Conservation (phyloP, 2,797 vertebrate species). For the Gastrophryne carolinensis region DNA sequence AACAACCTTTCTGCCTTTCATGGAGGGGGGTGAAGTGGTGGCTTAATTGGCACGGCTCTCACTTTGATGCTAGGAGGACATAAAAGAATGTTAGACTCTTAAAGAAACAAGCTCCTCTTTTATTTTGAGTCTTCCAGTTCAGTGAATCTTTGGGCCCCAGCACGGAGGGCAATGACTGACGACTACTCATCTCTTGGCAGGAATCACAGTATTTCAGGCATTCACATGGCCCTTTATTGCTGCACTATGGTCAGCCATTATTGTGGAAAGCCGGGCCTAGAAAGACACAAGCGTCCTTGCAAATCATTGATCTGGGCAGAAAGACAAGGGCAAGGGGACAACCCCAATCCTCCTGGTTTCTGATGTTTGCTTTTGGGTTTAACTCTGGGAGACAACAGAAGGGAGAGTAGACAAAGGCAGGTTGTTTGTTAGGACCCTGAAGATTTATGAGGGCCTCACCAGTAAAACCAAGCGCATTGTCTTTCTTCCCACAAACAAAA, state of each 20-base stretch:
- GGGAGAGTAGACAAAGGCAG: slow-evolving; percentile 15
- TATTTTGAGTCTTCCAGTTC: slow-evolving; percentile 73
- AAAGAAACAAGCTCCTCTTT: slow-evolving; percentile 72
- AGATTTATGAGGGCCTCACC: slow-evolving; percentile 41
- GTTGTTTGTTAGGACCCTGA: not conserved
- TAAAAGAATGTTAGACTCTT: slow-evolving; percentile 66
- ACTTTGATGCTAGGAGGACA: slow-evolving; percentile 55
- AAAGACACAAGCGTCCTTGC: slow-evolving; percentile 12
- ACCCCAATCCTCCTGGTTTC: slow-evolving; percentile 54
- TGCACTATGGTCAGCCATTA: slow-evolving; percentile 43
- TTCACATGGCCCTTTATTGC: slow-evolving; percentile 44
- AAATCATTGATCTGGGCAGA: slow-evolving; percentile 49
- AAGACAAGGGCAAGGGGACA: slow-evolving; percentile 47
- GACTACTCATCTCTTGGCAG: slow-evolving; percentile 49
- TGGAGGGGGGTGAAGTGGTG: not conserved
- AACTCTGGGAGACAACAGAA: slow-evolving; percentile 17
- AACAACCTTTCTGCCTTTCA: too few species aligned
- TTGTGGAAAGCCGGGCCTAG: slow-evolving; percentile 27
- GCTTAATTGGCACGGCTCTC: slow-evolving; percentile 14
- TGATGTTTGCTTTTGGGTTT: slow-evolving; percentile 57
- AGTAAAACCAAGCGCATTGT: not conserved
- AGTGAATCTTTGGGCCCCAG: slow-evolving; percentile 74
- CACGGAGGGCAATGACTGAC: slow-evolving; percentile 55
- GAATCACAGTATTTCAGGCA: slow-evolving; percentile 48
- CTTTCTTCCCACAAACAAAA: not conserved